Evolutionary conservation across 2,888 invertebrate genomes (phyloP), one percentile per base, ranked within the genome.

Genomic region (Limnephilus rhombicus): DNA sequence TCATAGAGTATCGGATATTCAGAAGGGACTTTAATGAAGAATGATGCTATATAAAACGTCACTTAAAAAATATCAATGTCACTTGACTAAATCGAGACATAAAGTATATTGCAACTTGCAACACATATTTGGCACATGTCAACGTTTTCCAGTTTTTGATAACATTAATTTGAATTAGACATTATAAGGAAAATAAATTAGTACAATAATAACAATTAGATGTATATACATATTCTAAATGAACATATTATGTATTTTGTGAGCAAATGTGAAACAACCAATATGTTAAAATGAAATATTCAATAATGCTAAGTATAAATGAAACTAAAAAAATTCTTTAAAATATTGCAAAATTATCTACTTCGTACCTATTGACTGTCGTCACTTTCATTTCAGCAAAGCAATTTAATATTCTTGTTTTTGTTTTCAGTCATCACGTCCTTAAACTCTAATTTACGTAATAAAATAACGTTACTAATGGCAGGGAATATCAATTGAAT

Each of bases 61-160:
- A 68, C 68, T 68, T 68, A 68, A 83, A 83, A 2, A 15, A 15
- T 83, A 31, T 34, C 24, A 82, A 82, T 34, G 34, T 83, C 82
- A 83, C 34, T 37, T 83, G 18, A 37, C 15, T 83, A 18, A 83
- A 83, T 34, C 31, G 82, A 24, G 15, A 34, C 34, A 13, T 83
- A 29, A 83, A 83, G 15, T 18, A 34, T 45, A 86, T 83, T 45
- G 45, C 45, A 85, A 86, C 86, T 83, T 45, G 45, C 45, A 85
- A 86, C 86, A 86, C n/a, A 29, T 86, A 86, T 86, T 86, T 86
- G 86, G 86, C 86, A 86, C 86, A 45, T 86, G 86, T 24, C 13
- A 86, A 86, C 86, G 49, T 86, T 86, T 86, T n/a, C 13, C 45
- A 45, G 68, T n/a, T 68, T 45, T n/a, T 13, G 24, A 41, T 49